These are phyloP conservation scores for Rhizoglyphus robini DNA, from an alignment of 1,140 invertebrate species.

Conservation along the genomic window DNA sequence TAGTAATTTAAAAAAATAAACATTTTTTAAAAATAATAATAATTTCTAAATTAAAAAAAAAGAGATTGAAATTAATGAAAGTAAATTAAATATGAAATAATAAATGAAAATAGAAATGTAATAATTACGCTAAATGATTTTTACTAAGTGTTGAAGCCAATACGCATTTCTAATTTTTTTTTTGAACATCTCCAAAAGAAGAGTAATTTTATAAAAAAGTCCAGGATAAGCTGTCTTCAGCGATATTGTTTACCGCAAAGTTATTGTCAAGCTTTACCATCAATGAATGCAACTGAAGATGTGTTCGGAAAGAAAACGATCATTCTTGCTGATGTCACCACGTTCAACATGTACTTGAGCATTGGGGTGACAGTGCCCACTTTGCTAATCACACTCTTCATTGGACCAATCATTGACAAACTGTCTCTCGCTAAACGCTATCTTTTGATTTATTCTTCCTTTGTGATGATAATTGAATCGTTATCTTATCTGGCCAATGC, in stretches of 20 bases:
- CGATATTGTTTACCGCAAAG: neutral
- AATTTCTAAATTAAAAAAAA: too few species aligned
- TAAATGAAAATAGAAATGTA: too few species aligned
- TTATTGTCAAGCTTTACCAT: neutral
- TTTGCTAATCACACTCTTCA: neutral
- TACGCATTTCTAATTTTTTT: too few species aligned
- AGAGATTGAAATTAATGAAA: too few species aligned
- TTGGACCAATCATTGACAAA: constrained; percentile 17
- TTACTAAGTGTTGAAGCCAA: too few species aligned
- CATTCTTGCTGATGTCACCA: neutral
- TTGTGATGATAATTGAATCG: neutral
- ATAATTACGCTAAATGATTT: too few species aligned
- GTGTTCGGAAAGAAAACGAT: constrained; percentile 1
- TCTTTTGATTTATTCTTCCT: neutral
- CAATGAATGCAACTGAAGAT: constrained; percentile 2
- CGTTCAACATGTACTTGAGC: constrained; percentile 1
- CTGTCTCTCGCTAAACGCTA: neutral
- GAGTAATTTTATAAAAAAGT: too few species aligned
- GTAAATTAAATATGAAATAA: too few species aligned
- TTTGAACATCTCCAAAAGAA: too few species aligned
- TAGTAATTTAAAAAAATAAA: too few species aligned
- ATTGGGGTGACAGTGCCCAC: neutral
- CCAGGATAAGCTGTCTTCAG: too few species aligned
- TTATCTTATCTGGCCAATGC: neutral
- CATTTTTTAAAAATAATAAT: too few species aligned